Evolutionary conservation across 2,797 vertebrate species (phyloP), one percentile per base, ranked within the genome.

Genomic region (Taenioides sp.): DNA sequence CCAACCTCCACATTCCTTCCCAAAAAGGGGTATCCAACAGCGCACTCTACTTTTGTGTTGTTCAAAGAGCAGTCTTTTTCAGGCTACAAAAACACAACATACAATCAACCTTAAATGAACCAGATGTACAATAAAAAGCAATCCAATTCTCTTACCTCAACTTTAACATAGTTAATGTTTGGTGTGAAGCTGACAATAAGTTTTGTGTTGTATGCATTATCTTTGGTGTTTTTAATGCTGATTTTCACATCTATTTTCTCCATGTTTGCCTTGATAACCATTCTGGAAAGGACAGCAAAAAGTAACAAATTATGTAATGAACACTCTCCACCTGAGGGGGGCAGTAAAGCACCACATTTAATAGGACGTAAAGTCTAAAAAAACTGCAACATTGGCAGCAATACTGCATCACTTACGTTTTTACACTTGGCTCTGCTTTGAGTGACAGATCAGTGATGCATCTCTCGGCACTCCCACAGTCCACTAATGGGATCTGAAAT

Each of bases 191-290:
- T 94, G 73, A 96, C 86, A 10, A 86, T 86, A 43, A 97, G 94
- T 75, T 95, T 97, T 40, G 97, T 95, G 83, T 99, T 99, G 86
- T 99, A 99, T 0, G 97, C 98, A 7, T 94, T 97, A 85, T 99
- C 97, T 86, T 92, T 92, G 68, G 90, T 95, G 88, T 99, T 99
- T 71, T 52, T 92, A 47, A 98, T 75, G 0, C 77, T 92, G 69
- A 99, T 84, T 62, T 82, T 91, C 65, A 99, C 84, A 0, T 93
- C 89, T 62, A 99, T 92, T 76, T 95, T 97, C 79, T 96, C 95
- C 47, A 91, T 95, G 37, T 89, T 93, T 20, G 91, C 78, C 81
- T 88, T 95, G 66, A 99, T 94, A 68, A 95, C 34, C 73, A 96
- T 91, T 5, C 94, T 95, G 82, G 1, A 69, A 57, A 58, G n/a